Evolutionary conservation across 2,797 vertebrate genomes (phyloP), one percentile per base, ranked within the genome.

Genomic region (Hypotaenidia okinawae): DNA sequence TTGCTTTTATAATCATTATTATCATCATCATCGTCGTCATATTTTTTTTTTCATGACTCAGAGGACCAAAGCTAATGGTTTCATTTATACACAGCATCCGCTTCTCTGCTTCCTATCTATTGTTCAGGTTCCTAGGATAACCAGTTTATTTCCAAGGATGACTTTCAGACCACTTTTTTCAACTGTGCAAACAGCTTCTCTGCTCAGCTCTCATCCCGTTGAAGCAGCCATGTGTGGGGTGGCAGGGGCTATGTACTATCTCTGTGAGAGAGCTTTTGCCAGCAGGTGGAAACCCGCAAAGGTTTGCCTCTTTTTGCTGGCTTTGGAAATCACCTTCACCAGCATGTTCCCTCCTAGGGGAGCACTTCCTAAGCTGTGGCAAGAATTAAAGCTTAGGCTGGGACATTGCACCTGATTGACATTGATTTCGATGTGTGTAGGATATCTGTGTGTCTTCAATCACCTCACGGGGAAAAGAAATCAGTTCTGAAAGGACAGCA

Each of bases 101-200:
- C 88, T 96, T 96, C 91, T 97, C 90, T 96, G 95, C 96, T 97
- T 97, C 97, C 95, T 98, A 90, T 98, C 89, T 98, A 87, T 98
- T 95, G 96, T 98, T 98, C 98, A 99, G 99, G 98, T 98, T 96
- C 97, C 98, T 98, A 98, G 98, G 98, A 97, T 98, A 98, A 98
- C 96, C 97, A 93, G 96, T 98, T 96, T 98, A 83, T 98, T 98
- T 96, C 98, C 98, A 95, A 97, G 97, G 97, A 98, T 96, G 96
- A 92, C 96, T 97, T 98, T 98, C 96, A 98, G 97, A 98, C 98
- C 98, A 93, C 97, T 98, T 98, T 98, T 98, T 97, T 98, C 97
- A 97, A 97, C 97, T 96, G 97, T 99, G 94, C 98, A 98, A 97
- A 97, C 98, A 97, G 98, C 98, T 96, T 97, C 98, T 97, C 97